Evolutionary conservation across 1,140 invertebrate genomes (phyloP).

Genomic region (Drosophila leontia): DNA sequence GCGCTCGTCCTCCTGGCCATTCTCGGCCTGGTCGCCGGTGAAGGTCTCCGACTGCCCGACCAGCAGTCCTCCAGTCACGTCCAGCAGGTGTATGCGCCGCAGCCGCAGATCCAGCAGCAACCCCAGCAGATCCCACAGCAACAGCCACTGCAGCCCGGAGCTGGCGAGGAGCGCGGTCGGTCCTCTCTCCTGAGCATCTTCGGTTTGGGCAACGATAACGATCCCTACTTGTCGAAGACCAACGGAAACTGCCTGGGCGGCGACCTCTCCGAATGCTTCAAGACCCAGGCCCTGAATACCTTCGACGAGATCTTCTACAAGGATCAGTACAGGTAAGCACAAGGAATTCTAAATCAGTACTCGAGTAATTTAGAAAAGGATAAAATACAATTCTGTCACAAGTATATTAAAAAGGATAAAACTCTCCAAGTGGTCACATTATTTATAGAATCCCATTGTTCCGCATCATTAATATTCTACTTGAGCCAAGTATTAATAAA

Average conservation of each 20-base stretch:
- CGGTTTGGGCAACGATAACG: conserved; percentile 89
- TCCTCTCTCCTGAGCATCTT: conserved; percentile 89
- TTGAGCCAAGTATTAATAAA: conserved; percentile 7
- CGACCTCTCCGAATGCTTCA: conserved; percentile 92
- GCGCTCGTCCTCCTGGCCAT: conserved; percentile 57
- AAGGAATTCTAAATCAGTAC: background rate
- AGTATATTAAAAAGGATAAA: background rate
- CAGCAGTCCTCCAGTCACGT: conserved; percentile 85
- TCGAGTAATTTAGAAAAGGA: too few species aligned
- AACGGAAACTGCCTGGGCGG: conserved; percentile 90
- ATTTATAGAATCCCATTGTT: background rate
- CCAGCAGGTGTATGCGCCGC: conserved; percentile 73
- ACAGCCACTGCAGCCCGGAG: conserved; percentile 49
- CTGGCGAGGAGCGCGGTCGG: conserved; percentile 69
- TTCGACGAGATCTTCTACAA: conserved; percentile 91
- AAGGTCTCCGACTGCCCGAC: conserved; percentile 86
- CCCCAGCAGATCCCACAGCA: conserved; percentile 65
- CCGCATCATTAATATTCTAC: background rate
- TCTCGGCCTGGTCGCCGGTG: conserved; percentile 85
- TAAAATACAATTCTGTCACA: too few species aligned
- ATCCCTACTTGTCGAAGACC: conserved; percentile 90
- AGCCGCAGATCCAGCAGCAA: conserved; percentile 59
- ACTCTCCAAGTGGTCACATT: background rate
- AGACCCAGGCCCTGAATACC: conserved; percentile 89
- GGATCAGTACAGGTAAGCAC: conserved; percentile 86